phyloP scores from a whole-genome alignment of 1,140 invertebrate genomes.

The Scylla paramamosain region DNA sequence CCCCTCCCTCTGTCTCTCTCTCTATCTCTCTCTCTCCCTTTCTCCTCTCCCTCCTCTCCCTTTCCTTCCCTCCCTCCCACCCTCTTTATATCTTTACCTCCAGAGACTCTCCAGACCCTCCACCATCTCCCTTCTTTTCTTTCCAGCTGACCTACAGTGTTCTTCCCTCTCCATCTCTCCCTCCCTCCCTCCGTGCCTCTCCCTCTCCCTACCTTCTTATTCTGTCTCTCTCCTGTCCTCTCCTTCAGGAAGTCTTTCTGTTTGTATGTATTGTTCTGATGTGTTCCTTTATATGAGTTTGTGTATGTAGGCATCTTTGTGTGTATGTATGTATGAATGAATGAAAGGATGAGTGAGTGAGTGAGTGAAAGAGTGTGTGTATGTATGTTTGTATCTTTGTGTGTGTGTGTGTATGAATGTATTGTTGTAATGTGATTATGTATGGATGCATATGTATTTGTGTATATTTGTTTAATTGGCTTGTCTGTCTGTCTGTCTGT shows the following conservation, averaged over 20 bases:
- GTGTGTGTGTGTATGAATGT: too few relatives aligned
- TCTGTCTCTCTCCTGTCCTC: neutral
- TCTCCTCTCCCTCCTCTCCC: neutral
- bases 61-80: neutral
- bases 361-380: too few relatives aligned
- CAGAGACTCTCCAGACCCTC: conserved; percentile 5
- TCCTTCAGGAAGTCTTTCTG: neutral
- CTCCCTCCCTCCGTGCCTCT: neutral
- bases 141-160: neutral
- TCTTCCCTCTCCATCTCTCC: neutral
- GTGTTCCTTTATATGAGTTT: neutral
- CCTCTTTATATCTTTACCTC: neutral
- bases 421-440: too few relatives aligned
- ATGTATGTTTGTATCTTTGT: neutral
- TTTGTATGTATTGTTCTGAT: neutral
- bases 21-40: conserved; percentile 6
- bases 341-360: too few relatives aligned
- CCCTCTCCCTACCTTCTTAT: neutral
- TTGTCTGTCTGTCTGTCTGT: too few relatives aligned
- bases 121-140: conserved; percentile 1
- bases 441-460: too few relatives aligned
- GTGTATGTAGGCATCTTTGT: neutral
- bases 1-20: too few relatives aligned
- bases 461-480: too few relatives aligned
- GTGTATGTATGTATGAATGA: neutral